phyloP scores from a whole-genome alignment of 2,797 vertebrate genomes.

The Ptychobarbus kaznakovi region DNA sequence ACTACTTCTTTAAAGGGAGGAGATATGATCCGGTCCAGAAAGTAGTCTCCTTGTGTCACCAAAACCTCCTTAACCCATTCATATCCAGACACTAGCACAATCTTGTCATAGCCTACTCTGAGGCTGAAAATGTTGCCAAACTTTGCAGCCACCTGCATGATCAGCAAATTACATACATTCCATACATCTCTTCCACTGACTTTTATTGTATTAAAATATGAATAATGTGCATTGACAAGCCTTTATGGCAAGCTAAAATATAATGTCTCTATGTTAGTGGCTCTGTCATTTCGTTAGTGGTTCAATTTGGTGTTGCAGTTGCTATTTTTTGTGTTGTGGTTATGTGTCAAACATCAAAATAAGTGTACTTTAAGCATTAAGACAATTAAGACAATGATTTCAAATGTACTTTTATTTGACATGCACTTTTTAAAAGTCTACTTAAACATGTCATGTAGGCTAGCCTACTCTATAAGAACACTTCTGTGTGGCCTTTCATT shows the following conservation, averaged over 20 bases:
- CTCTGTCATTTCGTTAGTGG: too few species aligned
- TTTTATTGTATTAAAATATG: too few species aligned
- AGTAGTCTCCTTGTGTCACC: slow-evolving; percentile 44
- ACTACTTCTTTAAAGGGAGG: slow-evolving; percentile 37
- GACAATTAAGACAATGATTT: not conserved
- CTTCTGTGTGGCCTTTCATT: too few species aligned
- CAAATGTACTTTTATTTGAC: not conserved
- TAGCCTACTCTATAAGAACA: too few species aligned
- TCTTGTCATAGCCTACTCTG: slow-evolving; percentile 26
- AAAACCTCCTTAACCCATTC: slow-evolving; percentile 48
- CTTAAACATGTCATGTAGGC: not conserved
- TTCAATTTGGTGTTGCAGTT: not conserved
- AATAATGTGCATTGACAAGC: too few species aligned
- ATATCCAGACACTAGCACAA: slow-evolving; percentile 47
- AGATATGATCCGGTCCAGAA: slow-evolving; percentile 34
- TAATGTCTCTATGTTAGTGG: too few species aligned
- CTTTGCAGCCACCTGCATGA: slow-evolving; percentile 25
- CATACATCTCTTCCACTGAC: too few species aligned
- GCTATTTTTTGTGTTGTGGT: not conserved
- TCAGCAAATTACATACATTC: not conserved
- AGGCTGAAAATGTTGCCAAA: slow-evolving; percentile 48
- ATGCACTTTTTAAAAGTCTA: not conserved
- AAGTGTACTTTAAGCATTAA: not conserved
- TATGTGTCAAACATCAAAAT: not conserved
- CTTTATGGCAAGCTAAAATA: too few species aligned